These are phyloP conservation scores for Henricia sp. DNA, from an alignment of 53 echinoderm and acorn worm genomes.

Conservation along the genomic window DNA sequence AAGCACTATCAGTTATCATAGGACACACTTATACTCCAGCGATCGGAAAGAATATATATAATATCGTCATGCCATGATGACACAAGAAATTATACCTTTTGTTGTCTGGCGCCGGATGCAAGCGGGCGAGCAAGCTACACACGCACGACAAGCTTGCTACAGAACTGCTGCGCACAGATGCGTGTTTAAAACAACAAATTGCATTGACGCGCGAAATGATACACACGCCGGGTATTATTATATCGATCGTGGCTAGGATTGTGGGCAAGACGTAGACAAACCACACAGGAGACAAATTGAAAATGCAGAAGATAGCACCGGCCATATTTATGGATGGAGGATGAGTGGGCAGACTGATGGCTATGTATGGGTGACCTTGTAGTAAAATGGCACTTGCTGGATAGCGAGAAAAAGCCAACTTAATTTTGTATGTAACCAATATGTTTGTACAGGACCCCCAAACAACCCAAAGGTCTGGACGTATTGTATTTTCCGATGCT, in stretches of 20 bases:
- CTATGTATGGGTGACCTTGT: slow-evolving; percentile 26
- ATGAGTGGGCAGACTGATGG: background rate
- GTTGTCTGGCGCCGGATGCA: slow-evolving; percentile 14
- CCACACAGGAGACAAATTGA: slow-evolving; percentile 18
- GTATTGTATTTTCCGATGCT: no score
- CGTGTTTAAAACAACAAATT: slow-evolving; percentile 18
- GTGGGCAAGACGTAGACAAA: background rate
- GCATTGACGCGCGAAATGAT: slow-evolving; percentile 23
- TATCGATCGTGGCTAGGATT: slow-evolving; percentile 31
- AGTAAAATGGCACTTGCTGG: no score
- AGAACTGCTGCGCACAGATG: background rate
- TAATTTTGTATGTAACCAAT: no score
- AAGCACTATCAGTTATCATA: no score
- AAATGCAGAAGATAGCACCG: background rate
- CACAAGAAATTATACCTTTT: background rate
- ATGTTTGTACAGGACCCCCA: no score
- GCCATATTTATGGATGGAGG: background rate
- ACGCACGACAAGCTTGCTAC: no score
- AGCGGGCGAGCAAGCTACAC: background rate
- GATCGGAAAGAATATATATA: no score
- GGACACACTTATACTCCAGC: no score
- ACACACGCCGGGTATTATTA: no score
- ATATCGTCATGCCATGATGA: slow-evolving; percentile 24
- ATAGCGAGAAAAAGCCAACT: background rate
- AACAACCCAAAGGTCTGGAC: no score